Evolutionary conservation across 2,888 invertebrate genomes (phyloP).

Genomic region (Fragum fragum): DNA sequence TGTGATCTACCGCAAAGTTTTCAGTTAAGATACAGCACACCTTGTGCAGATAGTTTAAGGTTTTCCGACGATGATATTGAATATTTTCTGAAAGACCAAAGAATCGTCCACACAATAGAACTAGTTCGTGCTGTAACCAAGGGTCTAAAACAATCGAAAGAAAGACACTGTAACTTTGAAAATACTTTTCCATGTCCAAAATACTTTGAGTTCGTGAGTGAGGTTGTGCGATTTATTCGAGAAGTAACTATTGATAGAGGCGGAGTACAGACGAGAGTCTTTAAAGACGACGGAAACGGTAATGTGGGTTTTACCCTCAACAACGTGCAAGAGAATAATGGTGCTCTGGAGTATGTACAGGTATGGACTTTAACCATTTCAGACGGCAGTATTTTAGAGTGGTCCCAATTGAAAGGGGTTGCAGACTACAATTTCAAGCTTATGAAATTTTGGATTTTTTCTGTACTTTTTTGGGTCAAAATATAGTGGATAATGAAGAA

Average conservation of each 20-base stretch:
- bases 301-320: constrained; percentile 77
- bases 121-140: constrained; percentile 77
- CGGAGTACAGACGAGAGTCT: constrained; percentile 62
- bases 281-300: constrained; percentile 79
- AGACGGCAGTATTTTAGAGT: too few species aligned
- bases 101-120: constrained; percentile 77
- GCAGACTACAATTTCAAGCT: too few species aligned
- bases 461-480: too few species aligned
- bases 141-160: constrained; percentile 70
- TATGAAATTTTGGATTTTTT: too few species aligned
- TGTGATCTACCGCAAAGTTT: constrained; percentile 77
- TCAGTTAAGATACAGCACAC: constrained; percentile 60
- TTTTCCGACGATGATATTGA: constrained; percentile 55
- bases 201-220: constrained; percentile 44
- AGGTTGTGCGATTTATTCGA: constrained; percentile 50
- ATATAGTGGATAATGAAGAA: too few species aligned
- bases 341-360: constrained; percentile 63
- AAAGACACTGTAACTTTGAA: constrained; percentile 68
- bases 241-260: constrained; percentile 41
- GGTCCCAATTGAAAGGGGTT: too few species aligned
- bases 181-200: constrained; percentile 71
- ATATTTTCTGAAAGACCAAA: constrained; percentile 69
- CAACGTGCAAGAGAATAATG: constrained; percentile 69
- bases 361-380: constrained; percentile 55
- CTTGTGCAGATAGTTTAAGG: constrained; percentile 52